These are phyloP conservation scores for Stenchaetothrips biformis DNA, from an alignment of 2,888 invertebrate genomes.

Conservation along the genomic window DNA sequence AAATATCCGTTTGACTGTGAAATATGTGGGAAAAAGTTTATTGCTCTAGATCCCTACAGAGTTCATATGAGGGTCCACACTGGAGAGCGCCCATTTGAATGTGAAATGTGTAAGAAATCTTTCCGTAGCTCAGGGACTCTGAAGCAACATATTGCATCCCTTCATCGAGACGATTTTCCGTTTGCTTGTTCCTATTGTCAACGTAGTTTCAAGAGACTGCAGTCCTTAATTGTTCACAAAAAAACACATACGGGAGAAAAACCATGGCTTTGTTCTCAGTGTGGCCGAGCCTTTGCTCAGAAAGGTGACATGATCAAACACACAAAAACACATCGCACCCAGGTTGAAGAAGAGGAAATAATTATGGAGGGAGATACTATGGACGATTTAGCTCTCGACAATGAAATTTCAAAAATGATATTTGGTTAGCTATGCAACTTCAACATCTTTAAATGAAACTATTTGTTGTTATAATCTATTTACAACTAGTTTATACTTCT, in stretches of 20 bases:
- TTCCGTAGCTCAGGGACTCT: conserved; percentile 36
- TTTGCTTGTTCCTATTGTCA: conserved; percentile 35
- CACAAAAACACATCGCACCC: conserved; percentile 33
- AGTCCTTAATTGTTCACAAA: conserved; percentile 35
- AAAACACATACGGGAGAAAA: conserved; percentile 36
- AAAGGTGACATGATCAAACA: conserved; percentile 36
- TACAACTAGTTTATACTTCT: not conserved
- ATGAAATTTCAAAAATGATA: conserved; percentile 19
- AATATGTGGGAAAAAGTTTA: conserved; percentile 35
- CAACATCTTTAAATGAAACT: not conserved
- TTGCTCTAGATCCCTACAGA: conserved; percentile 33
- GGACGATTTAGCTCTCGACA: conserved; percentile 30
- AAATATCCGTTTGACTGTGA: conserved; percentile 36
- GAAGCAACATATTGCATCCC: conserved; percentile 33
- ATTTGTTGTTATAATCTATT: not conserved
- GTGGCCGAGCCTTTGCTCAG: conserved; percentile 35
- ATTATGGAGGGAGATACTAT: conserved; percentile 34
- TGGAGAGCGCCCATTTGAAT: conserved; percentile 26
- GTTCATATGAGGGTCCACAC: conserved; percentile 33
- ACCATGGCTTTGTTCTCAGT: conserved; percentile 34
- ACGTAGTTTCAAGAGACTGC: conserved; percentile 34
- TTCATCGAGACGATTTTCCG: conserved; percentile 35
- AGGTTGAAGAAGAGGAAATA: conserved; percentile 2
- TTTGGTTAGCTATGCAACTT: not conserved
- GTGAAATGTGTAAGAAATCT: conserved; percentile 32